Evolutionary conservation across 2,797 vertebrate genomes (phyloP), one percentile per base, ranked within the genome.

Genomic region (Hoplostethus mediterraneus): DNA sequence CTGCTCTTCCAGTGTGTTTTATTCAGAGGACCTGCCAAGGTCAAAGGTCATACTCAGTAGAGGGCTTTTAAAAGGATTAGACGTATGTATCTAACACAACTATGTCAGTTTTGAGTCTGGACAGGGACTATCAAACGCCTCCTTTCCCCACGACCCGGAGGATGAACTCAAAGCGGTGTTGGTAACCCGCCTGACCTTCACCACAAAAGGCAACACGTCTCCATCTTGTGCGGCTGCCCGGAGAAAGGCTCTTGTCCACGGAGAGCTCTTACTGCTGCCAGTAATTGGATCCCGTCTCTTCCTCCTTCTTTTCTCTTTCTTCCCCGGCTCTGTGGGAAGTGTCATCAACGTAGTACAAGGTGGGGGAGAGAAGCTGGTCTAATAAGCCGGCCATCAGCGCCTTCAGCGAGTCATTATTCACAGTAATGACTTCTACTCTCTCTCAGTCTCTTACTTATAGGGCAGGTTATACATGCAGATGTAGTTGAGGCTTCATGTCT

Each of bases 361-460:
- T 84, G 67, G 80, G 75, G 51, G 25, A 31, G 49, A 70, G 75
- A 77, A 77, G 77, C 58, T 74, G 64, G 71, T 73, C 75, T 89
- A 86, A 92, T 92, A 84, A 88, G 89, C 87, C 83, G 53, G 85
- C 82, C 79, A 56, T 61, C 3, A 81, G 69, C 49, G 72, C 88
- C 88, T 79, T 71, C 69, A 86, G 90, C 75, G 54, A 77, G 81
- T 86, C 85, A 88, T 93, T 89, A 89, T 87, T 92, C 87, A 88
- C 78, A 76, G 83, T 83, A 87, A 89, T 90, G 84, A 88, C 80
- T 86, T 77, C 25, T 67, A 48, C 28, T n/a, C 40, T 21, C 58
- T 67, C 77, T 66, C 42, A 2, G 53, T 56, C 67, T 38, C 70
- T 54, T 67, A 10, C 60, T 31, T 55, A 48, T 68, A 71, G 65